phyloP scores from a whole-genome alignment of 2,113 vertebrate species.

The Aepyceros melampus region DNA sequence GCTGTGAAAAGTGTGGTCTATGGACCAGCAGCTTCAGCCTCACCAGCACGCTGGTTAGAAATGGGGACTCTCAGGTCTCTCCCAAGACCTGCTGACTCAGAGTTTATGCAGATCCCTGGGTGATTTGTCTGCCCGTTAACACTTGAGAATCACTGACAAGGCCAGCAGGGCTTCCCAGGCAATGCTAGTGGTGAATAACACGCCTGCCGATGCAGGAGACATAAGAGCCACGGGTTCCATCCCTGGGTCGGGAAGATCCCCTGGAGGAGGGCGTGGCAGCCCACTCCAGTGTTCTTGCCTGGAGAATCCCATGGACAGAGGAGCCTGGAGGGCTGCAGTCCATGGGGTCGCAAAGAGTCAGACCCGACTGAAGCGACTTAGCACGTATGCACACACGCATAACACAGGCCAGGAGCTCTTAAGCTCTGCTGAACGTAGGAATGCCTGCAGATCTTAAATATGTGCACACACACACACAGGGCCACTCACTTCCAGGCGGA shows the following conservation, averaged over 20 bases:
- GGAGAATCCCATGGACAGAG: not conserved
- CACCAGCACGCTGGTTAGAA: not conserved
- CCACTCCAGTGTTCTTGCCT: not conserved
- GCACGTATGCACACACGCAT: no score
- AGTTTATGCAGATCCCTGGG: not conserved
- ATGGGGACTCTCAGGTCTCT: not conserved
- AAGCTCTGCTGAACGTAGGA: not conserved
- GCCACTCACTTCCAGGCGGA: not conserved
- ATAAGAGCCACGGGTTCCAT: accelerated
- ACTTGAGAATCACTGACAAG: not conserved
- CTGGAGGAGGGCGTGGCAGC: not conserved
- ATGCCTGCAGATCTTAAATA: not conserved
- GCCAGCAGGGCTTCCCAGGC: not conserved
- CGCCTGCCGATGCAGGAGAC: not conserved
- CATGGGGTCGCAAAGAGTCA: not conserved
- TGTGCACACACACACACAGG: accelerated
- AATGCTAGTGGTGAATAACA: not conserved
- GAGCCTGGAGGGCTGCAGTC: not conserved
- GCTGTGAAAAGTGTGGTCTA: accelerated
- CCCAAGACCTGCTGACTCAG: not conserved
- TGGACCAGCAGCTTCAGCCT: not conserved
- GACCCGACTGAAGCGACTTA: not conserved
- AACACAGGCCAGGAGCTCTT: not conserved
- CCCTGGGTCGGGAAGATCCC: not conserved
- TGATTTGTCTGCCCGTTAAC: accelerated